Percentiles rank a stretch among this genome's conserved stretches.
Evolutionary conservation across 2,888 invertebrate genomes (phyloP).

Genomic region (Junonia oenone): DNA sequence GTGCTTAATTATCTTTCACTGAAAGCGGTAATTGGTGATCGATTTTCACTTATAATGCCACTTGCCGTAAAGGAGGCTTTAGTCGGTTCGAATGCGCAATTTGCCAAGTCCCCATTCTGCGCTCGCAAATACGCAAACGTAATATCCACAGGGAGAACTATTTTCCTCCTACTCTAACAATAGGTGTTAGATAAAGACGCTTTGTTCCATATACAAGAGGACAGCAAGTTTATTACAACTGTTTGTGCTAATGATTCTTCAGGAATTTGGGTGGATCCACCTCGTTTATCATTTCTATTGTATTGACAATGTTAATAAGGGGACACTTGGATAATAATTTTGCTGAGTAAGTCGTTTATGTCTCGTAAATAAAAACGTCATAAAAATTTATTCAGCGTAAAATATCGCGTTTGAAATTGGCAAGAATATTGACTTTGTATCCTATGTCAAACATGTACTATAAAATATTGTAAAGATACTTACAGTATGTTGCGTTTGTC

Average conservation of each 20-base stretch:
- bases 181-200: conserved; percentile 15
- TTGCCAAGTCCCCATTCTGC: conserved; percentile 14
- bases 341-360: background rate
- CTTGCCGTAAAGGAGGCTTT: conserved; percentile 30
- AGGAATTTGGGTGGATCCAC: background rate
- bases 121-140: conserved; percentile 14
- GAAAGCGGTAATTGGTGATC: conserved; percentile 34
- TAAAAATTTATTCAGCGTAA: conserved; percentile 2
- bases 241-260: background rate
- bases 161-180: conserved; percentile 10
- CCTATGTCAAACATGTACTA: too few species aligned
- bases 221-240: background rate
- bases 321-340: background rate
- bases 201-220: conserved; percentile 2
- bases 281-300: background rate
- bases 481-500: conserved; percentile 95
- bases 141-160: conserved; percentile 19
- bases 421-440: too few species aligned
- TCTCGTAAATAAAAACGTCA: background rate
- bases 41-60: conserved; percentile 47
- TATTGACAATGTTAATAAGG: background rate
- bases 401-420: too few species aligned
- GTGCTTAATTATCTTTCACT: conserved; percentile 34
- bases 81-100: conserved; percentile 25
- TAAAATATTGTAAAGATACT: conserved; percentile 63